phyloP scores from a whole-genome alignment of 2,888 invertebrate genomes.

The Archips xylosteana region DNA sequence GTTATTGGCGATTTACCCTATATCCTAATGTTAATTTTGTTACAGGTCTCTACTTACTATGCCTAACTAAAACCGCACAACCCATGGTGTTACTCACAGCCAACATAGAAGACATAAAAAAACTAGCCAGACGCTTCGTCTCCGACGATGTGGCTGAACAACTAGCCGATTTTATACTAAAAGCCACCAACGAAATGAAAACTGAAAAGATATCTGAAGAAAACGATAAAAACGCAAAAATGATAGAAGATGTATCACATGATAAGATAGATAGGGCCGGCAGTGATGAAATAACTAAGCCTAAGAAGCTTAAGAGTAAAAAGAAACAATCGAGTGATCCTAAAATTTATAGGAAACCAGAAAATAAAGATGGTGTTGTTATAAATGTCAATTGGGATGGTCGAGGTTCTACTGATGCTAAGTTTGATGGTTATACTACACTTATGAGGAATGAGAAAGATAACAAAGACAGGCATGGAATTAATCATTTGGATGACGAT shows the following conservation, averaged over 20 bases:
- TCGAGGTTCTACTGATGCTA: neutral
- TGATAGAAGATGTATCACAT: conserved; percentile 13
- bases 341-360: neutral
- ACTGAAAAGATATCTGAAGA: conserved; percentile 47
- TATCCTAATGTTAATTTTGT: conserved; percentile 30
- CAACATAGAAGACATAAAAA: conserved; percentile 65
- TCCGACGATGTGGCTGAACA: conserved; percentile 60
- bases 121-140: conserved; percentile 64
- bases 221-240: conserved; percentile 46
- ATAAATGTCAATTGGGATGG: conserved; percentile 1
- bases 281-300: conserved; percentile 18
- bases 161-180: conserved; percentile 55
- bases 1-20: too few relatives aligned
- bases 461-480: neutral
- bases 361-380: neutral
- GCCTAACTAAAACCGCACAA: conserved; percentile 49
- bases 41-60: conserved; percentile 58
- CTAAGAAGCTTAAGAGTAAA: neutral
- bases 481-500: neutral
- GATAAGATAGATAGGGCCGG: conserved; percentile 7
- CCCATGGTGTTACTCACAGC: conserved; percentile 64
- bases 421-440: neutral
- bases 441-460: neutral
- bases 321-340: neutral
- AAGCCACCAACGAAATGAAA: conserved; percentile 44